Evolutionary conservation across 2,113 vertebrate species (phyloP).

Genomic region (Myotis lucifugus): DNA sequence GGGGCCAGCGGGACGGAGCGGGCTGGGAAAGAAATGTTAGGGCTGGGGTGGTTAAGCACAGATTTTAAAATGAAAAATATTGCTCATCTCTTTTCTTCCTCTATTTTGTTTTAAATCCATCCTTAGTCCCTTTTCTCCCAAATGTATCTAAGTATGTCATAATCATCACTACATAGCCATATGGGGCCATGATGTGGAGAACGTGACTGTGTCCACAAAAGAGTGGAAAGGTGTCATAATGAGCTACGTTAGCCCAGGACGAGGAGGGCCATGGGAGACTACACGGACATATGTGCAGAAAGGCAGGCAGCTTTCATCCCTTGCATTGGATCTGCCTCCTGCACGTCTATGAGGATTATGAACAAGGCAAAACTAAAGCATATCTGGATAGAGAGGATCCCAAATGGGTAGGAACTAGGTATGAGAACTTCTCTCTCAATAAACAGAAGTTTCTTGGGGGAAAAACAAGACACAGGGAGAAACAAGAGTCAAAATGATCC

Average conservation of each 20-base stretch:
- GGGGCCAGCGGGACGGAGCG: background rate
- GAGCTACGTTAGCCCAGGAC: background rate
- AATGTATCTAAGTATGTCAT: background rate
- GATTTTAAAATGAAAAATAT: background rate
- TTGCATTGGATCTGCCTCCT: background rate
- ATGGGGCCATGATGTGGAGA: background rate
- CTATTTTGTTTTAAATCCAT: background rate
- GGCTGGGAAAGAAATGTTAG: background rate
- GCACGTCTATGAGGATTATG: background rate
- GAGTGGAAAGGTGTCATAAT: background rate
- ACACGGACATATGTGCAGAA: background rate
- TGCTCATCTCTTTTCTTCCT: background rate
- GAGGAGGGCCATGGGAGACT: too few species aligned
- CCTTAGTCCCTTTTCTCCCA: background rate
- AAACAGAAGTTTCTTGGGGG: background rate
- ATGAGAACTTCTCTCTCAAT: background rate
- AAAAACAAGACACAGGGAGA: background rate
- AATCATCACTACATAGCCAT: background rate
- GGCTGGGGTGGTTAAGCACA: background rate
- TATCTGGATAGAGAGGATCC: background rate
- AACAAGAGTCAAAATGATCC: conserved; percentile 42
- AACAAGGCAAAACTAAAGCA: background rate
- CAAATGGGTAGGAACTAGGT: background rate
- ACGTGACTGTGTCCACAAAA: background rate
- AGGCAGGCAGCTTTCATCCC: background rate